Percentiles rank a stretch among this genome's conserved stretches.
These are phyloP conservation scores for Chymomyza costata DNA, from an alignment of 1,140 invertebrate species.

Conservation along the genomic window DNA sequence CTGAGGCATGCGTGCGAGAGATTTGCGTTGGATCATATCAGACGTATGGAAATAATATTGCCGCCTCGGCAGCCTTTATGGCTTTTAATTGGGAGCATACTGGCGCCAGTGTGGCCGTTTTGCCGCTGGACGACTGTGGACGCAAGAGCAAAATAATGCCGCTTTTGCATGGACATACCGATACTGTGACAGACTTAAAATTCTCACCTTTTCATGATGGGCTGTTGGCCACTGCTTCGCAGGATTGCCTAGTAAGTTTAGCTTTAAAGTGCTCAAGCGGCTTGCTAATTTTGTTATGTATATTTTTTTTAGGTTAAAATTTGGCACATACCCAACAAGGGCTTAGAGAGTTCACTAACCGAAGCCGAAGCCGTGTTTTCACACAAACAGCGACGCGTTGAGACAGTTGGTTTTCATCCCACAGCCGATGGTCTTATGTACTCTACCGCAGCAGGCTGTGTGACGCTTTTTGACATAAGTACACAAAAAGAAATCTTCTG, in stretches of 20 bases:
- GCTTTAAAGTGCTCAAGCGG: too few relatives aligned
- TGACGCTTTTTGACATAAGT: constrained; percentile 92
- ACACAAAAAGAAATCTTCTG: constrained; percentile 88
- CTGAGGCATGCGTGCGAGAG: constrained; percentile 92
- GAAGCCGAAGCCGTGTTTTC: constrained; percentile 88
- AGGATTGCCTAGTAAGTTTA: constrained; percentile 85
- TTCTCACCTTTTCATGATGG: constrained; percentile 97
- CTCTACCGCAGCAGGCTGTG: constrained; percentile 85
- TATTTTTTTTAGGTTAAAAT: constrained; percentile 80
- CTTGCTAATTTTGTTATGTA: background rate
- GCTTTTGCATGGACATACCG: constrained; percentile 87
- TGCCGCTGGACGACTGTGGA: constrained; percentile 90
- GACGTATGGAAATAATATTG: constrained; percentile 95
- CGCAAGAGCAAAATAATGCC: constrained; percentile 91
- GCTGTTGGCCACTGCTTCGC: constrained; percentile 90
- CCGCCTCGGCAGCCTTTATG: constrained; percentile 93
- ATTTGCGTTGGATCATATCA: constrained; percentile 92
- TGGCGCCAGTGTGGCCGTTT: constrained; percentile 89
- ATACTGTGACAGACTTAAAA: constrained; percentile 95
- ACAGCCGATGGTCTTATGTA: constrained; percentile 89
- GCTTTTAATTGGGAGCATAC: constrained; percentile 93
- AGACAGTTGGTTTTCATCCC: constrained; percentile 91
- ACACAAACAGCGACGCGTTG: constrained; percentile 87
- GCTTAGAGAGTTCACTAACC: constrained; percentile 85
- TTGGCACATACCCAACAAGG: constrained; percentile 89